A percentile compares a stretch with the other conserved stretches of the same genome.
Evolutionary conservation across 2,797 vertebrate genomes (phyloP).

Genomic region (Oryzias sinensis): DNA sequence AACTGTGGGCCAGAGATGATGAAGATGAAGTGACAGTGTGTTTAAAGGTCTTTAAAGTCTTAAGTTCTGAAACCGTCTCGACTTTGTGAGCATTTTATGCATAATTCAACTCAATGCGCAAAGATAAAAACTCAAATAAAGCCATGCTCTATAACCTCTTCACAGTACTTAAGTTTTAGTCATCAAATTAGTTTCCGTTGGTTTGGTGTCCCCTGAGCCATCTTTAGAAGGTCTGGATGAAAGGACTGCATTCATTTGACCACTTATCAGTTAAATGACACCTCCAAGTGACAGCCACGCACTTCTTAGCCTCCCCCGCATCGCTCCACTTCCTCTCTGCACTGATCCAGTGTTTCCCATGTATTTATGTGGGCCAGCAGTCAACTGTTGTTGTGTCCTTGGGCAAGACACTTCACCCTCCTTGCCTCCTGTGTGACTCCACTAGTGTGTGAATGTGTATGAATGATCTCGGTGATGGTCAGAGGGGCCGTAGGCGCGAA

Average conservation of each 20-base stretch:
- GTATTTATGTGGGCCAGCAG: too few relatives aligned
- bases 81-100: conserved; percentile 73
- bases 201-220: conserved; percentile 73
- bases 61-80: conserved; percentile 58
- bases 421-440: too few relatives aligned
- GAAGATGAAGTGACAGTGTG: conserved; percentile 40
- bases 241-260: conserved; percentile 76
- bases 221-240: conserved; percentile 79
- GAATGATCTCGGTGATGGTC: too few relatives aligned
- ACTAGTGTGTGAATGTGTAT: too few relatives aligned
- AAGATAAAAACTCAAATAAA: conserved; percentile 74
- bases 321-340: conserved; percentile 15
- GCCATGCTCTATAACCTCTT: conserved; percentile 71
- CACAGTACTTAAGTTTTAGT: conserved; percentile 77
- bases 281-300: conserved; percentile 66
- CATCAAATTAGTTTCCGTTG: conserved; percentile 79
- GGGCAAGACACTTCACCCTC: too few relatives aligned
- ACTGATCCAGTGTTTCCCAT: neutral
- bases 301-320: conserved; percentile 33
- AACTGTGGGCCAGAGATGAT: conserved; percentile 5
- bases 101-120: conserved; percentile 77
- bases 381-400: too few relatives aligned
- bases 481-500: too few relatives aligned
- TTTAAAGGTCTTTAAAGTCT: conserved; percentile 21
- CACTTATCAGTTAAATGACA: conserved; percentile 78